phyloP scores from a whole-genome alignment of 2,113 vertebrate species.

The Protobothrops mucrosquamatus region DNA sequence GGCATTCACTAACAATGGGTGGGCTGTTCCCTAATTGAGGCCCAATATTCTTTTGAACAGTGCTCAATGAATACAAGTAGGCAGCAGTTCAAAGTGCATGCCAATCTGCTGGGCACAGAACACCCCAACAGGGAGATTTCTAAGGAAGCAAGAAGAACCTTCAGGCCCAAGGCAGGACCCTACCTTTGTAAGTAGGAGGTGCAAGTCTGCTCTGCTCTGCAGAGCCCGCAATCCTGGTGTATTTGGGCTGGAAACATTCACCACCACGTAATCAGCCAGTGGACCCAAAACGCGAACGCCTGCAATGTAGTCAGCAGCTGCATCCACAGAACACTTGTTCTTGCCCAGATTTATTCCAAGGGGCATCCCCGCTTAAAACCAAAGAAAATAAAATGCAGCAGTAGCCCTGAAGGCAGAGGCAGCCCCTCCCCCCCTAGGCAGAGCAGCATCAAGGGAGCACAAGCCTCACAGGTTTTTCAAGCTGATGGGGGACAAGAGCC shows the following conservation, averaged over 20 bases:
- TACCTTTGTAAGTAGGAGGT: constrained; percentile 80
- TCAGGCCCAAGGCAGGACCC: neutral
- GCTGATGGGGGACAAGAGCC: neutral
- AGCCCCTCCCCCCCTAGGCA: too few relatives aligned
- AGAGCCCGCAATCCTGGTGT: constrained; percentile 86
- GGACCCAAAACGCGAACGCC: constrained; percentile 84
- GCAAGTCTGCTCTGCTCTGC: constrained; percentile 83
- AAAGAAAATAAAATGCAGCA: neutral
- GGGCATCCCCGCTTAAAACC: constrained; percentile 79
- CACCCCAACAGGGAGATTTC: too few relatives aligned
- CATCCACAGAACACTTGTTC: constrained; percentile 87
- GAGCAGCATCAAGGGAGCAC: neutral
- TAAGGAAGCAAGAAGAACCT: neutral
- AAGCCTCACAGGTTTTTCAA: neutral
- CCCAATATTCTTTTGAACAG: neutral
- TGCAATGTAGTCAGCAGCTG: constrained; percentile 80
- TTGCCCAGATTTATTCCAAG: constrained; percentile 95
- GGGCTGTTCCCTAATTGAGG: neutral
- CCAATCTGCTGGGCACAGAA: neutral
- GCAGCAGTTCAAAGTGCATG: neutral
- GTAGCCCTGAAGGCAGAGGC: neutral
- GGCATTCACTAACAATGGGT: neutral
- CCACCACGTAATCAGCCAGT: constrained; percentile 92
- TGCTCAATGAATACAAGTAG: neutral
- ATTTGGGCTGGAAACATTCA: constrained; percentile 96